Evolutionary conservation across 2,797 vertebrate species (phyloP).

Genomic region (Percopsis omiscomaycus): DNA sequence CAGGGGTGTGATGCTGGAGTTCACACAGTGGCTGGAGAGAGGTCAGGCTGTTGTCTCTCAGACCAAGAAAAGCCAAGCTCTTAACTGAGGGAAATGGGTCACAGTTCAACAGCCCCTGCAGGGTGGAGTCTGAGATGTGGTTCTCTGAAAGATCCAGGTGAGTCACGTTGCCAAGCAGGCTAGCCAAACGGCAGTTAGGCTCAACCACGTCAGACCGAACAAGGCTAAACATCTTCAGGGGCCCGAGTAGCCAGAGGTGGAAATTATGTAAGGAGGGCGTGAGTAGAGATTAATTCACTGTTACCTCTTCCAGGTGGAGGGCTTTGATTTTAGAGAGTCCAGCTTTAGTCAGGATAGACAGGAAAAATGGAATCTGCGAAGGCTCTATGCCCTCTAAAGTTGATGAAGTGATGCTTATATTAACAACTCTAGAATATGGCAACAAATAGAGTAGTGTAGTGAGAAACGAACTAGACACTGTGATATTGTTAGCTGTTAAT

Average conservation of each 20-base stretch:
- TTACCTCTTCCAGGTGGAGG: not conserved
- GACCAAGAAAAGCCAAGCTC: slow-evolving; percentile 5
- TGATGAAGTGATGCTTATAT: slow-evolving; percentile 5
- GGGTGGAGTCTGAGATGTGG: slow-evolving; percentile 2
- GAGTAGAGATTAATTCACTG: slow-evolving; percentile 11
- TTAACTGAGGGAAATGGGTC: slow-evolving; percentile 1
- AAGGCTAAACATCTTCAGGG: slow-evolving; percentile 3
- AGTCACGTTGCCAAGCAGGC: not conserved
- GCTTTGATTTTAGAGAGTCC: not conserved
- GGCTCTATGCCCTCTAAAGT: no score
- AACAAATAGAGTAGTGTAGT: not conserved
- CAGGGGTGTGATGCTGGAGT: not conserved
- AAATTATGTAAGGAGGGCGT: not conserved
- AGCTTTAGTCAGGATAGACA: no score
- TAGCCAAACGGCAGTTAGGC: slow-evolving; percentile 1
- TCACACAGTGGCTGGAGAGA: not conserved
- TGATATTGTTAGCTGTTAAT: slow-evolving; percentile 9
- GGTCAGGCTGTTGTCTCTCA: slow-evolving; percentile 10
- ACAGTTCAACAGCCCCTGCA: slow-evolving; percentile 5
- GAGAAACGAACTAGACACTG: not conserved
- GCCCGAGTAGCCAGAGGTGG: slow-evolving; percentile 7
- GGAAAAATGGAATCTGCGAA: no score
- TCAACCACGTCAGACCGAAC: slow-evolving; percentile 5
- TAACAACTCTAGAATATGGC: accelerated
- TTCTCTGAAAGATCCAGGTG: slow-evolving; percentile 20